Conservation (phyloP, 2,797 vertebrate species). For the Gymnoscopelus braueri region DNA sequence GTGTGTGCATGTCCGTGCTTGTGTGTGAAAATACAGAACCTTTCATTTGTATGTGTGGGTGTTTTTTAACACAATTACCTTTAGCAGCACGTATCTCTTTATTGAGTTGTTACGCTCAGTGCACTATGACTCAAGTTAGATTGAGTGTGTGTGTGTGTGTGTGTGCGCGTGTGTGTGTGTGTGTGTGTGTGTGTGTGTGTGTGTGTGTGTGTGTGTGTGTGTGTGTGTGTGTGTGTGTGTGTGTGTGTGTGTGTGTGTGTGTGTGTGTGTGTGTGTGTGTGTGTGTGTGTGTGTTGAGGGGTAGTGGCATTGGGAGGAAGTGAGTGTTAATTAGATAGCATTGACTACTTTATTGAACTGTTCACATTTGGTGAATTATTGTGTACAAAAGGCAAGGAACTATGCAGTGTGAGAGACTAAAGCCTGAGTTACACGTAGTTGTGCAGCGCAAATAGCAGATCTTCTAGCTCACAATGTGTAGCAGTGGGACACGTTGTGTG, state of each 20-base stretch:
- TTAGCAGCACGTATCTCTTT: too few species aligned
- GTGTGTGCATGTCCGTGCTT: not conserved
- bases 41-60: not conserved
- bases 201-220: not conserved
- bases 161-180: not conserved
- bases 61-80: too few species aligned
- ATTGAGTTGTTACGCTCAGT: too few species aligned
- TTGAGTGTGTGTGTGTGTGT: not conserved
- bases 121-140: not conserved
- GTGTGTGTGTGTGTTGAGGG: not conserved
- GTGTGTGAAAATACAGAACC: not conserved
- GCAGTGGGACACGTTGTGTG: too few species aligned
- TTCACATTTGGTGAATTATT: not conserved
- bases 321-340: not conserved
- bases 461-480: too few species aligned
- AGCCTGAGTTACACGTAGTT: not conserved
- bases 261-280: not conserved
- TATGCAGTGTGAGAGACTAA: not conserved
- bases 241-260: not conserved
- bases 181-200: not conserved
- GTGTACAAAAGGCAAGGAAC: too few species aligned
- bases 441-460: too few species aligned
- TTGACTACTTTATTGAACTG: not conserved
- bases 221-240: constrained; percentile 1
- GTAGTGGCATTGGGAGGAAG: not conserved